phyloP scores from a whole-genome alignment of 2,797 vertebrate genomes.

The Schizopygopsis malacanthus region DNA sequence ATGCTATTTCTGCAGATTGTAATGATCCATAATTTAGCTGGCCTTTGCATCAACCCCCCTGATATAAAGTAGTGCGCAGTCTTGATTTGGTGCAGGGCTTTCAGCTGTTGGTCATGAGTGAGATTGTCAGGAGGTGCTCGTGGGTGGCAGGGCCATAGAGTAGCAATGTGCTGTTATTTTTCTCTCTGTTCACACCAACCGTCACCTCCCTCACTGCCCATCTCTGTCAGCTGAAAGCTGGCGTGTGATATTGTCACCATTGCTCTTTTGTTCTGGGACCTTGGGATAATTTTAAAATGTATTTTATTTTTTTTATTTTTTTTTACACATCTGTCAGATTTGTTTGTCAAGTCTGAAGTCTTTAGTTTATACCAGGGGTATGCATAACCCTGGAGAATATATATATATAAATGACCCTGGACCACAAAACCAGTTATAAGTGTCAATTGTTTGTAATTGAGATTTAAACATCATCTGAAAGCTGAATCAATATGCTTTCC shows the following conservation, averaged over 20 bases:
- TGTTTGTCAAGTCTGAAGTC: not conserved
- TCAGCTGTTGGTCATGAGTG: constrained; percentile 66
- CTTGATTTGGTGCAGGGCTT: constrained; percentile 61
- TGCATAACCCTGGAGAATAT: no score
- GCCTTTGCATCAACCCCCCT: constrained; percentile 73
- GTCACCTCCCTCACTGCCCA: constrained; percentile 31
- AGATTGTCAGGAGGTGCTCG: constrained; percentile 63
- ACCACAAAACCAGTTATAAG: no score
- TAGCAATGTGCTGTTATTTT: constrained; percentile 64
- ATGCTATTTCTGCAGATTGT: constrained; percentile 80
- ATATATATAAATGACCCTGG: no score
- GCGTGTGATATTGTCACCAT: not conserved
- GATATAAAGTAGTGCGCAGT: constrained; percentile 68
- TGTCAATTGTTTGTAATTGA: no score
- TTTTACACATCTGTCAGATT: not conserved
- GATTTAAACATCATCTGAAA: no score
- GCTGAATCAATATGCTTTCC: no score
- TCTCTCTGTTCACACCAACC: constrained; percentile 51
- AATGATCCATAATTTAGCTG: constrained; percentile 81
- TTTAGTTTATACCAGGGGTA: not conserved
- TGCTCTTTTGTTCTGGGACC: constrained; percentile 27
- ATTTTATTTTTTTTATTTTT: not conserved
- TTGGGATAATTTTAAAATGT: not conserved
- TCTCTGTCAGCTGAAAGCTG: constrained; percentile 34
- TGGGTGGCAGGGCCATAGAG: constrained; percentile 59